These are phyloP conservation scores for Boulengerochromis microlepis DNA, from an alignment of 2,113 vertebrate species.

Conservation along the genomic window DNA sequence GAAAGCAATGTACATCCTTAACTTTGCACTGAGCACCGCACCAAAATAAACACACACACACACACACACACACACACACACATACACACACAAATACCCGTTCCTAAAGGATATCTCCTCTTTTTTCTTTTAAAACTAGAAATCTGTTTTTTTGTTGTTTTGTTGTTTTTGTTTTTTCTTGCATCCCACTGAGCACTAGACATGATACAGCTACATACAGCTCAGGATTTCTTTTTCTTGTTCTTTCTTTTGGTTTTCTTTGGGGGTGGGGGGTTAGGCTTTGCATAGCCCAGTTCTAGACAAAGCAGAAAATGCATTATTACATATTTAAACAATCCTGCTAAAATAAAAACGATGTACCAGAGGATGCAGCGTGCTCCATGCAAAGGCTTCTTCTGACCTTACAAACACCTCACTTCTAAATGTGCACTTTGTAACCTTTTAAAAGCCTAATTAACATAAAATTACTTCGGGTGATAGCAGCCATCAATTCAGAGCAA, in stretches of 20 bases:
- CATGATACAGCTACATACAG: not conserved
- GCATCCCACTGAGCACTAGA: not conserved
- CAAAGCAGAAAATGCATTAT: not conserved
- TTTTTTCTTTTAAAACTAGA: not conserved
- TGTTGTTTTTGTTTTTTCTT: not conserved
- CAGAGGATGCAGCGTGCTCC: not conserved
- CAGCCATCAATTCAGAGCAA: not conserved
- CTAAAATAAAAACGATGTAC: slow-evolving; percentile 3
- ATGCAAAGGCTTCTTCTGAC: slow-evolving; percentile 7
- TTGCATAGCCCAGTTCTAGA: not conserved
- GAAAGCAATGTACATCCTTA: slow-evolving; percentile 2
- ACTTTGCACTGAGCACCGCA: not conserved
- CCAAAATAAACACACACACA: not conserved
- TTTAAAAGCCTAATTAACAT: not conserved
- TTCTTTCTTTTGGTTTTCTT: not conserved
- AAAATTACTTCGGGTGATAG: not conserved
- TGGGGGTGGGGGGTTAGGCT: not conserved
- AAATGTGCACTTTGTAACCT: not conserved
- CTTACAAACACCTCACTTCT: not conserved
- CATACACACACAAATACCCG: not conserved
- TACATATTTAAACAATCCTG: slow-evolving; percentile 18
- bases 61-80: fast-evolving
- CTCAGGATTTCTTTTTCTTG: not conserved
- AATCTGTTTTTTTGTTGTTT: not conserved
- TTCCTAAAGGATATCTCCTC: not conserved